Evolutionary conservation across 2,888 invertebrate species (phyloP), one percentile per base, ranked within the genome.

Genomic region (Melinaea menophilus): DNA sequence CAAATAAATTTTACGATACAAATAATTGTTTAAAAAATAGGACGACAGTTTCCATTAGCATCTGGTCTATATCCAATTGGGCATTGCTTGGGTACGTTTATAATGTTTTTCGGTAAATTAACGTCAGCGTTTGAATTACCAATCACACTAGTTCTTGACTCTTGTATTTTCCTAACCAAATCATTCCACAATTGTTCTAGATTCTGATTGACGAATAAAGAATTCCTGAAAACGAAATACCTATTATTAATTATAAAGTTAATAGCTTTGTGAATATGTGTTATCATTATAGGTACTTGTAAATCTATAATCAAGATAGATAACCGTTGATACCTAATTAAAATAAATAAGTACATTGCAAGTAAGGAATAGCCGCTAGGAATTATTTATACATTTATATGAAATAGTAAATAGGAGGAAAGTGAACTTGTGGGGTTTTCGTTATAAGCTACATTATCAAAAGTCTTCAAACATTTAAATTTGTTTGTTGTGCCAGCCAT

Each of bases 11-110:
- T 31, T 5, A 55, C 2, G 12, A 31, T 7, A 34, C 12, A 31
- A 55, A 5, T 4, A 31, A 33, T 7, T 12, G 12, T 11, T 59
- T 59, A 55, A 9, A 73, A 71, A 2, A 79, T 74, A 69, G 81
- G 79, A 22, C 86, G 80, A 68, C 86, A 86, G 62, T 73, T 64
- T 56, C 85, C 85, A 12, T 79, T 75, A 45, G 79, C 78, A 66
- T 87, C 86, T 2, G 81, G 80, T 62, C 64, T 80, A 62, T 79
- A 83, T 31, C 86, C 86, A 35, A 4, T 66, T 11, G 85, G 86
- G 57, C 86, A 87, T 48, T 86, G 84, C 37, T 73, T 75, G 2
- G 86, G 86, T 47, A 68, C 62, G 46, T 63, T 68, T 63, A 68
- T 68, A 60, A 68, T 66, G 58, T 66, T 67, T 59, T 61, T 59